These are phyloP conservation scores for Margaritifera margaritifera DNA, from an alignment of 2,888 invertebrate species.

Conservation along the genomic window DNA sequence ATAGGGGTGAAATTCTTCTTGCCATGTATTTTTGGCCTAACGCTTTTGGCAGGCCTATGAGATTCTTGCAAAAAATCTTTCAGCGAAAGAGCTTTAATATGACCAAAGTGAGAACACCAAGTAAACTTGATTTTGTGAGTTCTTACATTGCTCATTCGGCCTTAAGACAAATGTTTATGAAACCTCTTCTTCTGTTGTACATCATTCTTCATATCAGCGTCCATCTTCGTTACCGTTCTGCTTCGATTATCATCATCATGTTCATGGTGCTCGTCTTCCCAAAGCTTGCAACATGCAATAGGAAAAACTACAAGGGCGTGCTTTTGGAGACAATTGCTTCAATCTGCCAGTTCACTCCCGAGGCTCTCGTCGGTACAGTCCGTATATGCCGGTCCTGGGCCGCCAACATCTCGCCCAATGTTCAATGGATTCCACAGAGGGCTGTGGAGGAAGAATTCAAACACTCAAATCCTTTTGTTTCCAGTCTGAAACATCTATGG, in stretches of 20 bases:
- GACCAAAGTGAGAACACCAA: conserved; percentile 59
- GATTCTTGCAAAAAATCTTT: conserved; percentile 53
- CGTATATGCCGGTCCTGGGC: conserved; percentile 57
- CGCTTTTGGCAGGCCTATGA: conserved; percentile 54
- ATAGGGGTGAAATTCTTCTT: conserved; percentile 59
- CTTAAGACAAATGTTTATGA: conserved; percentile 63
- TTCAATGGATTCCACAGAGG: conserved; percentile 64
- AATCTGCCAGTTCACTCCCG: conserved; percentile 65
- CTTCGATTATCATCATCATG: conserved; percentile 59
- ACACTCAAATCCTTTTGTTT: conserved; percentile 59
- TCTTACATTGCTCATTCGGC: conserved; percentile 63
- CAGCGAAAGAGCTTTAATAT: conserved; percentile 55
- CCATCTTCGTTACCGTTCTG: conserved; percentile 51
- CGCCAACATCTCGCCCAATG: conserved; percentile 55
- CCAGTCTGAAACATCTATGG: conserved; percentile 61
- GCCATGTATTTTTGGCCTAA: conserved; percentile 65
- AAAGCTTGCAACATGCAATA: conserved; percentile 61
- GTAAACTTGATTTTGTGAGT: conserved; percentile 58
- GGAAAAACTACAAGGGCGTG: conserved; percentile 55
- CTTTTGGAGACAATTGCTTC: conserved; percentile 61
- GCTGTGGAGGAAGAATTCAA: conserved; percentile 63
- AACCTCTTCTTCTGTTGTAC: conserved; percentile 57
- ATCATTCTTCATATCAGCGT: conserved; percentile 57
- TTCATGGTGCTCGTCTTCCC: conserved; percentile 62
- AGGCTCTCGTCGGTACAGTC: conserved; percentile 62